phyloP scores from a whole-genome alignment of 1,140 invertebrate genomes.

The Mercenaria mercenaria region DNA sequence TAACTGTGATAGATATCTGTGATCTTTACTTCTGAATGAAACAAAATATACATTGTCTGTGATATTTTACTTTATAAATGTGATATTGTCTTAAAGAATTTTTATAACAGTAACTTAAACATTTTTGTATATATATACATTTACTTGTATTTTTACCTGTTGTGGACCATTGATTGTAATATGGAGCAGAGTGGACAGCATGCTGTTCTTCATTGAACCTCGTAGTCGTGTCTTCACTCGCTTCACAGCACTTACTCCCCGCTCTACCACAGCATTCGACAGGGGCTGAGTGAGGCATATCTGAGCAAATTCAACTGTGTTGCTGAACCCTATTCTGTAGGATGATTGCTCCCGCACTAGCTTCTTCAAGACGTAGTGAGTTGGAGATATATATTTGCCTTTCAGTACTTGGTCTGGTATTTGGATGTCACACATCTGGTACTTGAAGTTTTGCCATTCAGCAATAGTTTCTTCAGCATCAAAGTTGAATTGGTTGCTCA shows the following conservation, averaged over 20 bases:
- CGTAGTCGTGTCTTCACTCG: neutral
- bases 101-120: too few species aligned
- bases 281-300: neutral
- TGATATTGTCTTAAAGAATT: too few species aligned
- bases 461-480: neutral
- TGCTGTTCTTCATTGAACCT: neutral
- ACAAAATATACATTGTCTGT: too few species aligned
- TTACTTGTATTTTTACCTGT: too few species aligned
- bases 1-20: too few species aligned
- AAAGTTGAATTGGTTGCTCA: neutral
- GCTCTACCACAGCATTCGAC: constrained; percentile 15
- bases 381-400: neutral
- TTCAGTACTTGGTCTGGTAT: neutral
- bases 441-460: neutral
- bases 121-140: too few species aligned
- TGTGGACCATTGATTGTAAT: too few species aligned
- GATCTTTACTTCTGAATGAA: too few species aligned
- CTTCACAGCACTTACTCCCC: neutral
- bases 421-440: neutral
- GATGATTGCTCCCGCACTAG: neutral
- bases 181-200: too few species aligned
- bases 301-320: neutral
- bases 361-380: constrained; percentile 12
- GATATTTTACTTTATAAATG: too few species aligned
- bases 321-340: neutral